These are phyloP conservation scores for Agrotis exclamationis DNA, from an alignment of 2,888 invertebrate species.

Conservation along the genomic window DNA sequence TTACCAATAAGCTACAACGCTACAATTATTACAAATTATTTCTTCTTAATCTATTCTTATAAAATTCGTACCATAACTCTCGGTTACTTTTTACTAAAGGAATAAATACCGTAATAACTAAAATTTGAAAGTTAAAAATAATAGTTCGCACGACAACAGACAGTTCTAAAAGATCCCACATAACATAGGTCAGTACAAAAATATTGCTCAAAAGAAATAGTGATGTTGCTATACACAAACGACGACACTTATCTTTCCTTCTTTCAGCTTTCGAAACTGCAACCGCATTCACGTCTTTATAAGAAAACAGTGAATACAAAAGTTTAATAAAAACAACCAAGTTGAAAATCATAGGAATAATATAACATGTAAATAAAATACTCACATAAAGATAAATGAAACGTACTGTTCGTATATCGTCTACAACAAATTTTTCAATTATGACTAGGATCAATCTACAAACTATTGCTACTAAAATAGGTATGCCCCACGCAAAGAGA, in stretches of 20 bases:
- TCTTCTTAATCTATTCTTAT: constrained; percentile 10
- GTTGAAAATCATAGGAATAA: constrained; percentile 34
- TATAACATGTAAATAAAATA: background rate
- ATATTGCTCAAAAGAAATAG: constrained; percentile 34
- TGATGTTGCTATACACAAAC: background rate
- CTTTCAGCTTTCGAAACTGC: background rate
- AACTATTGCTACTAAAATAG: background rate
- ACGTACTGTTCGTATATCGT: background rate
- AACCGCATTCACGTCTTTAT: background rate
- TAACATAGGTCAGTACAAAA: constrained; percentile 15
- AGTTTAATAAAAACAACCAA: constrained; percentile 28
- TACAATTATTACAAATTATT: constrained; percentile 7
- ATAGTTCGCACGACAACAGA: background rate
- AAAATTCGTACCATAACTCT: constrained; percentile 24
- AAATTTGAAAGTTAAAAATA: constrained; percentile 19
- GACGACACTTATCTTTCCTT: constrained; percentile 25
- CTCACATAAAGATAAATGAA: background rate
- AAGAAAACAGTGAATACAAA: constrained; percentile 9
- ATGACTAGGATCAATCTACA: constrained; percentile 12
- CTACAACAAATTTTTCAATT: constrained; percentile 1
- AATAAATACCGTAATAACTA: constrained; percentile 25
- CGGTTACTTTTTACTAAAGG: constrained; percentile 34
- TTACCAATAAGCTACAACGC: background rate
- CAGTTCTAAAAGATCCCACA: constrained; percentile 28
- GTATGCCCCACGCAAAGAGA: constrained; percentile 44